Evolutionary conservation across 2,797 vertebrate species (phyloP), one percentile per base, ranked within the genome.

Genomic region (Coendou prehensilis): DNA sequence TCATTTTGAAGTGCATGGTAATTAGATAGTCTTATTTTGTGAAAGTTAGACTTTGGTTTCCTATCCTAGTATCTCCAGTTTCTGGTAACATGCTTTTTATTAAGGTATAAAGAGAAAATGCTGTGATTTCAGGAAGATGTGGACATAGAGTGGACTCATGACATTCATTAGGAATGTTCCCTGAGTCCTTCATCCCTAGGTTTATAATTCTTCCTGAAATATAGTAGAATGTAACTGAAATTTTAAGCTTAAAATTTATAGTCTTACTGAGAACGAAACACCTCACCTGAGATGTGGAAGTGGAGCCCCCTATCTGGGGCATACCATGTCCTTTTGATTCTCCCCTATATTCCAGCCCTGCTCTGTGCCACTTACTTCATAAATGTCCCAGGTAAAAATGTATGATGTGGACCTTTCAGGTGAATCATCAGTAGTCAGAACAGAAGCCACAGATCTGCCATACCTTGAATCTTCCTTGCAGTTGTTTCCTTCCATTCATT

Each of bases 281-380:
- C 15, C 7, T 85, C 14, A 3, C 33, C 37, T 47, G 18, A 89
- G 63, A 76, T 17, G 15, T 15, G 52, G 15, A 69, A 17, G 4
- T 41, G 50, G 50, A 73, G 56, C 33, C 10, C 41, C 63, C 54
- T 47, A 20, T 18, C 33, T 18, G 28, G 47, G 54, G 9, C 6
- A 0, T 1, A 6, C 47, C 23, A 20, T 0, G 0, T 14, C 45
- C 15, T 0, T 56, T 45, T 22, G 3, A 26, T 22, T 20, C 6
- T 59, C 14, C 28, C 37, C 56, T 54, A 28, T 11, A 41, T 47
- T 0, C 59, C 28, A 67, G 50, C 37, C 30, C 76, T 67, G 26
- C 9, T 80, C 80, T 33, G 2, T 20, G 9, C 63, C 76, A 23
- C 20, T 76, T 89, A n/a, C 54, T 64, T 30, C 28, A 64, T 64